Evolutionary conservation across 2,888 invertebrate species (phyloP), one percentile per base, ranked within the genome.

Genomic region (Anthophora plumipes): DNA sequence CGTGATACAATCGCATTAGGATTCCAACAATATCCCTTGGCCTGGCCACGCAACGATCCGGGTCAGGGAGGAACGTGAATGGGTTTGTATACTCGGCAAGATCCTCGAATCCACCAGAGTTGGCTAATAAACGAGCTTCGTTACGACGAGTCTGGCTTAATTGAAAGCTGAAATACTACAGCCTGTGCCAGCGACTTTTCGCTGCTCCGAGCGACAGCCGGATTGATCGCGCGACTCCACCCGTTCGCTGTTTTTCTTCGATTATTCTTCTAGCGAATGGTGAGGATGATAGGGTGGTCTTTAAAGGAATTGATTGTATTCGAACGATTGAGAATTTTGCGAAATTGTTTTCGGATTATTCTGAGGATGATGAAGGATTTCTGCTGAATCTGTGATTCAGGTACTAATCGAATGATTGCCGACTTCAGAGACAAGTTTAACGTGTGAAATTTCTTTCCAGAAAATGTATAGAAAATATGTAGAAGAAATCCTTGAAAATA

Each of bases 1-100:
- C 80, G 75, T 77, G 85, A 83, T 81, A 78, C 63, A 69, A 85
- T 85, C 78, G 83, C 83, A 85, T 85, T 85, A 85, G 81, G 85
- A 80, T 72, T 59, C 61, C 79, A 43, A 55, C 69, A 63, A 78
- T 76, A 63, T 57, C 43, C 20, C 37, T 31, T 31, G 31, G 31
- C 31, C n/a, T 20, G 37, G 20, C 72, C 77, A 63, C 55, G 78
- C 77, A 69, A 70, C 25, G 64, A 57, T 39, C 57, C 20, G 25
- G 63, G 43, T 79, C 43, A 59, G 39, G 25, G 50, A 17, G 68
- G 22, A 59, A 37, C 64, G 69, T 17, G 63, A 48, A 77, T 57
- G 22, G 64, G 17, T 55, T 60, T 43, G 52, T 37, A n/a, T 17
- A 50, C 31, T 22, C 20, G 54, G 22, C 17, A 9, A 22, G 46